Base-by-base conservation (phyloP, 53 echinoderm and acorn worm species). In the Zoroaster sp. region DNA sequence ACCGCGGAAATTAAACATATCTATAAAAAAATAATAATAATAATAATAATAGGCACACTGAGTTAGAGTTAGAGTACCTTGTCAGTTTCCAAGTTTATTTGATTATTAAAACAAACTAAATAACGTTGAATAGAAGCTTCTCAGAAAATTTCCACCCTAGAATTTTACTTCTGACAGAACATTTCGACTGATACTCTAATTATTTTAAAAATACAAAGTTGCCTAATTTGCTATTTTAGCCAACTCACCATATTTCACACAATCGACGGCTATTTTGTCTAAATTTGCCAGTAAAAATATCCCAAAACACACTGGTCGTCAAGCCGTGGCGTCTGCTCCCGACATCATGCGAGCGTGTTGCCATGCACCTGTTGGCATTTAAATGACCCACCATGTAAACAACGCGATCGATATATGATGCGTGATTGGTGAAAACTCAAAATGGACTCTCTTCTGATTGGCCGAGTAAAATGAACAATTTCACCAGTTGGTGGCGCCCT, bases 401-500 rank as follows among this genome's bases (percentile, higher is more conserved):
- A 65, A 31, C 20, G 1, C 42, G 55, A 34, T 81, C 66, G 66
- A 66, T 32, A 67, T 31, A 28, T 54, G 40, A 30, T 65, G 41
- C 67, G 33, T 63, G 67, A 81, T 81, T 81, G 81, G 81, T 59
- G 42, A 28, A 67, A 54, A 12, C 28, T 35, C 21, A 40, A 13
- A 66, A 66, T 28, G 41, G 32, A 15, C 43, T 67, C 45, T 18
- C 17, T 21, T 54, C 81, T 81, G 81, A 67, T 81, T 81, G 81
- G 81, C 63, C 38, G 4, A 40, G 25, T 37, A 25, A 13, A 42
- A 32, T 1, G 39, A 38, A 40, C 31, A 66, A 1, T 81, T 67
- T 78, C 67, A 67, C 37, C 81, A 20, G 39, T 81, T 66, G 81
- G 67, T 81, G 81, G 81, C 81, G 81, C 81, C 68, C 67, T 81